Evolutionary conservation across 2,113 vertebrate species (phyloP).

Genomic region (Eurypyga helias): DNA sequence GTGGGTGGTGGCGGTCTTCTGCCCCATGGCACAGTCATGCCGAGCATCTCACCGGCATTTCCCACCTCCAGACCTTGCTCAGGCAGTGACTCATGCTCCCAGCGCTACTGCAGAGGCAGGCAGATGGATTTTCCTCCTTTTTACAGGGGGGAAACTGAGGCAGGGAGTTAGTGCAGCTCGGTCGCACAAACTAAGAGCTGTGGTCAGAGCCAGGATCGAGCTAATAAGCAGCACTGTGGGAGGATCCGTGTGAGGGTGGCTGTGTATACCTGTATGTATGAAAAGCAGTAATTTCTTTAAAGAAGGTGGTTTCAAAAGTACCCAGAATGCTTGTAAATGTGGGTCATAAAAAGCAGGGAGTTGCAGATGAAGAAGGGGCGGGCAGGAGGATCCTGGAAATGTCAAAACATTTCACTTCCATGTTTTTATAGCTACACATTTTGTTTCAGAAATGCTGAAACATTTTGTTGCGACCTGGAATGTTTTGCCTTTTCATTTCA

Average conservation of each 20-base stretch:
- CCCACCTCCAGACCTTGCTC: neutral
- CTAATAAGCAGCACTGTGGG: fast-evolving
- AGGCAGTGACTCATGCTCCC: fast-evolving
- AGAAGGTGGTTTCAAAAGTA: neutral
- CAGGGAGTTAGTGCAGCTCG: neutral
- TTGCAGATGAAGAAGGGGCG: conserved; percentile 36
- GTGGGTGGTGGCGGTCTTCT: neutral
- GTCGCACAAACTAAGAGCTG: neutral
- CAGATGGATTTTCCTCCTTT: neutral
- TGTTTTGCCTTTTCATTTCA: conserved; percentile 59
- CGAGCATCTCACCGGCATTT: neutral
- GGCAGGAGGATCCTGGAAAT: conserved; percentile 26
- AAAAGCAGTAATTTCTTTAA: neutral
- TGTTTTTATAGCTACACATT: conserved; percentile 18
- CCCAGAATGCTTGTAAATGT: neutral
- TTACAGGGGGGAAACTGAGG: neutral
- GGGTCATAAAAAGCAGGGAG: neutral
- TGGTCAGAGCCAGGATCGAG: neutral
- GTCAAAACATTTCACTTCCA: conserved; percentile 58
- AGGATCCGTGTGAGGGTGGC: neutral
- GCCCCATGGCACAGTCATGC: neutral
- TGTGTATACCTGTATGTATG: fast-evolving
- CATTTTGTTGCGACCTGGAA: conserved; percentile 47
- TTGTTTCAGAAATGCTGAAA: conserved; percentile 43
- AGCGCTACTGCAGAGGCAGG: fast-evolving